Evolutionary conservation across 2,888 invertebrate genomes (phyloP), one percentile per base, ranked within the genome.

Genomic region (Drosophila atripex): DNA sequence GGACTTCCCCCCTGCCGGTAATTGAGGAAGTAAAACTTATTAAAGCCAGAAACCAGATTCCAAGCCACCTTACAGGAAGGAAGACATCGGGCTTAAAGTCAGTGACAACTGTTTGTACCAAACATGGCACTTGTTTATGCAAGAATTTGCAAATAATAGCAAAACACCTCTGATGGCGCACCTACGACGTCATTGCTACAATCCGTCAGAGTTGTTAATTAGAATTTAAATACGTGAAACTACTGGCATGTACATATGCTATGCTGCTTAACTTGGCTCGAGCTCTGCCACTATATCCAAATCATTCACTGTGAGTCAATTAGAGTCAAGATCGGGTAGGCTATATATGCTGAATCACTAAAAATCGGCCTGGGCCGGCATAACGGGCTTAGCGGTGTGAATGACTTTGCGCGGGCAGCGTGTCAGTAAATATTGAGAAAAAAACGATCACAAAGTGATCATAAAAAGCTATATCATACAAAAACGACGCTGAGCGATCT

Each of bases 321-420:
- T 50, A 43, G 57, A 53, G 61, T 39, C 60, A 70, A 70, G 69
- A 69, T 61, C 70, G 45, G 60, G 39, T 50, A 41, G 21, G 35
- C n/a, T 41, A 43, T 25, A 59, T 53, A 3, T 53, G 65, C 54
- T 39, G 30, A 65, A 11, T 41, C 53, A 54, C 16, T 18, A 18
- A 35, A 49, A 23, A 50, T 45, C 73, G 52, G 52, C 28, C 28
- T 9, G 9, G 0, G 9, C 47, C 18, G 58, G 46, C 32, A 60
- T 60, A 80, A 71, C 77, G 64, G 68, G 54, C 50, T 51, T 14
- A 7, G 53, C 45, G 60, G 76, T 64, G 80, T 80, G 85, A 80
- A 80, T 85, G 85, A 80, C 85, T 72, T 78, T 56, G 61, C 28
- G 43, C 18, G 45, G 56, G 45, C 53, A 53, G 47, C 56, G 65